A percentile compares a stretch with the other conserved stretches of the same genome.
These are phyloP conservation scores for Cirrhinus mrigala DNA, from an alignment of 2,797 vertebrate genomes.

Conservation along the genomic window DNA sequence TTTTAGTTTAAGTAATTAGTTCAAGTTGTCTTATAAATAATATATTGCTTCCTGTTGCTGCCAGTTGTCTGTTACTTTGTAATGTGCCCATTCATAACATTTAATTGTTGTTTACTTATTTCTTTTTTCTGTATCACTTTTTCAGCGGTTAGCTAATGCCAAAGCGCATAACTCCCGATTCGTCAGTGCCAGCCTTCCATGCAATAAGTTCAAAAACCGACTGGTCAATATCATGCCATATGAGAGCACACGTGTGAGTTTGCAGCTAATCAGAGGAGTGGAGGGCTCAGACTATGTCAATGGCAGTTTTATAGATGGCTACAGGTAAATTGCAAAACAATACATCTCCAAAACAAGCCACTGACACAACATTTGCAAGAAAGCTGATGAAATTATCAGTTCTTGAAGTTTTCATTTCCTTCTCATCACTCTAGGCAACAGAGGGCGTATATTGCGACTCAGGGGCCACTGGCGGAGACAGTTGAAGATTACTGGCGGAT, in stretches of 20 bases:
- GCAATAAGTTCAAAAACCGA: constrained; percentile 99
- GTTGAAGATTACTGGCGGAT: constrained; percentile 99
- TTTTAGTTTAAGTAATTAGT: background rate
- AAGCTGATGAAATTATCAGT: background rate
- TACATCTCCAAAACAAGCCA: background rate
- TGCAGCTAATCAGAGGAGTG: constrained; percentile 97
- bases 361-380: background rate
- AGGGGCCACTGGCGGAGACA: constrained; percentile 96
- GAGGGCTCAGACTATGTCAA: constrained; percentile 99
- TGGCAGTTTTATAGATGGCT: constrained; percentile 98
- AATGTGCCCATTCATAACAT: constrained; percentile 54
- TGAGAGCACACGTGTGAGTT: constrained; percentile 94
- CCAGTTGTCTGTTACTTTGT: background rate
- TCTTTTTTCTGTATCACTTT: constrained; percentile 10
- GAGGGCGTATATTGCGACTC: constrained; percentile 97
- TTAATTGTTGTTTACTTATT: constrained; percentile 79
- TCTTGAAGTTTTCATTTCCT: background rate
- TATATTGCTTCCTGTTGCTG: background rate
- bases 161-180: constrained; percentile 98
- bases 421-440: constrained; percentile 81
- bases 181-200: constrained; percentile 98
- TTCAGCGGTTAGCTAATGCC: constrained; percentile 93
- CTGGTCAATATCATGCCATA: constrained; percentile 99
- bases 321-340: constrained; percentile 81
- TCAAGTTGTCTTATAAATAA: background rate